Conservation (phyloP, 2,888 invertebrate genomes). For the Erebia ligea region DNA sequence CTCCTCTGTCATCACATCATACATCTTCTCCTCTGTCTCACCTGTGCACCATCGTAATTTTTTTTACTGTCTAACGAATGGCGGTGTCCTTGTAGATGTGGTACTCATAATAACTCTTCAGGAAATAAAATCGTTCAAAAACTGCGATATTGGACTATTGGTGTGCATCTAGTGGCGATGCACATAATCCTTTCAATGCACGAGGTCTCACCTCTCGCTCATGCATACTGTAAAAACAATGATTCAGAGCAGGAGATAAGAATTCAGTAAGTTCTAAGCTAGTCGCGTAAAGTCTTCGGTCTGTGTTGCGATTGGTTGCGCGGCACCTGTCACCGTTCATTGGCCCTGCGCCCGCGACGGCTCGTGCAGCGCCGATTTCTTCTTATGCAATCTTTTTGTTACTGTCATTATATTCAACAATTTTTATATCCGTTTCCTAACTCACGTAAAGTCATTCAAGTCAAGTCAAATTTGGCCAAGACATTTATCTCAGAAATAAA, state of each 20-base stretch:
- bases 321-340: conserved; percentile 76
- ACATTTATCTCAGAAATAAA: no score
- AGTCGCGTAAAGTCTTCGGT: conserved; percentile 60
- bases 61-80: no score
- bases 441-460: no score
- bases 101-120: no score
- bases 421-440: background rate
- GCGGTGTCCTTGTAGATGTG: no score
- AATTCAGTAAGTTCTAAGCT: conserved; percentile 60
- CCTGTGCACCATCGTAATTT: no score
- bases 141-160: background rate
- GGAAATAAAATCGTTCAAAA: background rate
- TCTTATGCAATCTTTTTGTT: conserved; percentile 46
- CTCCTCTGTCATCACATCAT: background rate
- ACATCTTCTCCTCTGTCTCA: background rate
- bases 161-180: conserved; percentile 7
- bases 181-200: conserved; percentile 13
- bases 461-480: no score
- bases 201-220: conserved; percentile 21
- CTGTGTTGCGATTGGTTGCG: conserved; percentile 60
- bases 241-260: conserved; percentile 55
- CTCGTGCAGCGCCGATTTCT: conserved; percentile 65
- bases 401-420: conserved; percentile 48
- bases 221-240: conserved; percentile 16
- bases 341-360: conserved; percentile 67